These are phyloP conservation scores for Lethenteron camtschaticum DNA, from an alignment of 2,113 vertebrate genomes.

Conservation along the genomic window DNA sequence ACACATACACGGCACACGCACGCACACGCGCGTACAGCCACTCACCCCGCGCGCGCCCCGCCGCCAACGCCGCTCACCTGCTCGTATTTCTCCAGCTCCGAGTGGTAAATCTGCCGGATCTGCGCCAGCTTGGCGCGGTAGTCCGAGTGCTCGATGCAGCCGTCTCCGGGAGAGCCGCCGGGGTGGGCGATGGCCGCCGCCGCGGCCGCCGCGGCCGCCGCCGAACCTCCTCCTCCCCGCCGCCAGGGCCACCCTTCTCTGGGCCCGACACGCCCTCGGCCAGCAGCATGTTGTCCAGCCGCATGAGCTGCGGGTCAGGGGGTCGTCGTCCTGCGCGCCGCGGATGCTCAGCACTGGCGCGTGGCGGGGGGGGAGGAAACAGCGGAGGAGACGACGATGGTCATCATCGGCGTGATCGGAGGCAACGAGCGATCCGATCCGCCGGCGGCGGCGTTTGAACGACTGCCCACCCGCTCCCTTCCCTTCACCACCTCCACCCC, in stretches of 20 bases:
- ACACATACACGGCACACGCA: too few species aligned
- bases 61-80: constrained; percentile 32
- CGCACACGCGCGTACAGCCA: too few species aligned
- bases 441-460: too few species aligned
- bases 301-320: constrained; percentile 98
- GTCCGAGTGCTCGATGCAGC: constrained; percentile 99
- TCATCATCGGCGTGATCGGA: too few species aligned
- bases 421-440: too few species aligned
- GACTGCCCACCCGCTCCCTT: too few species aligned
- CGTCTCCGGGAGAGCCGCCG: constrained; percentile 73
- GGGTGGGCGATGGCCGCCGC: too few species aligned
- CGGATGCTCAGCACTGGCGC: constrained; percentile 86
- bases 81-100: constrained; percentile 98
- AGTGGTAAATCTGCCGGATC: constrained; percentile 99
- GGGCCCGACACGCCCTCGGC: constrained; percentile 95
- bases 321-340: constrained; percentile 94
- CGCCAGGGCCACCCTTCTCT: constrained; percentile 87
- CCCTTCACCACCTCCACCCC: too few species aligned
- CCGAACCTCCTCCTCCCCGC: constrained; percentile 59
- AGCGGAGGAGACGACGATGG: too few species aligned
- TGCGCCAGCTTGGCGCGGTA: constrained; percentile 99
- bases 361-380: too few species aligned
- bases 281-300: constrained; percentile 99
- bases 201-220: constrained; percentile 42
- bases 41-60: too few species aligned